A percentile compares a stretch with the other conserved stretches of the same genome.
These are phyloP conservation scores for Megamerina dolium DNA, from an alignment of 2,888 invertebrate genomes.

Conservation along the genomic window DNA sequence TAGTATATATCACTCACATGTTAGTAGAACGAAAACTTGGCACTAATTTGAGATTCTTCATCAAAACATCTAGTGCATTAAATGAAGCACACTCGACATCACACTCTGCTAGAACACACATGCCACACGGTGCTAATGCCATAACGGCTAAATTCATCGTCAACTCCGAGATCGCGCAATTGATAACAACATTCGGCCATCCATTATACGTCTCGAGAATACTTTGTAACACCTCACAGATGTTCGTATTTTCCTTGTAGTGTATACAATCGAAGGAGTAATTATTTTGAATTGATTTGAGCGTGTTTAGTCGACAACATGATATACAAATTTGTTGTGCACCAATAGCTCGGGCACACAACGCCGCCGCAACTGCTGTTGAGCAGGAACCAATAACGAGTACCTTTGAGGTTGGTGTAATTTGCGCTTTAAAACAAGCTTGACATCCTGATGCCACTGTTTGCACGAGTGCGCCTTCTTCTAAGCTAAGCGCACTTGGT, in stretches of 20 bases:
- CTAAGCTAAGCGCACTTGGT: constrained; percentile 25
- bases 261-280: constrained; percentile 29
- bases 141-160: constrained; percentile 38
- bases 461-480: constrained; percentile 33
- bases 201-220: constrained; percentile 24
- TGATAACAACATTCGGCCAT: constrained; percentile 38
- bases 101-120: constrained; percentile 36
- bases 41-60: constrained; percentile 37
- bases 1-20: constrained; percentile 28
- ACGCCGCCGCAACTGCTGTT: constrained; percentile 32
- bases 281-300: constrained; percentile 23
- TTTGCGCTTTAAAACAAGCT: constrained; percentile 32
- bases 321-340: constrained; percentile 32
- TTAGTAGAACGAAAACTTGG: constrained; percentile 40
- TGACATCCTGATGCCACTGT: constrained; percentile 38
- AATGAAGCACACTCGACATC: constrained; percentile 37
- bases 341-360: constrained; percentile 36
- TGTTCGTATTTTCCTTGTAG: constrained; percentile 19
- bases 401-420: constrained; percentile 34
- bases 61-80: constrained; percentile 36
- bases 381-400: constrained; percentile 37
- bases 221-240: constrained; percentile 26
- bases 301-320: constrained; percentile 21
- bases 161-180: constrained; percentile 34
- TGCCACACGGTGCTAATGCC: constrained; percentile 33